A percentile compares a stretch with the other conserved stretches of the same genome.
Evolutionary conservation across 2,888 invertebrate species (phyloP).

Genomic region (Dichetophora obliterata): DNA sequence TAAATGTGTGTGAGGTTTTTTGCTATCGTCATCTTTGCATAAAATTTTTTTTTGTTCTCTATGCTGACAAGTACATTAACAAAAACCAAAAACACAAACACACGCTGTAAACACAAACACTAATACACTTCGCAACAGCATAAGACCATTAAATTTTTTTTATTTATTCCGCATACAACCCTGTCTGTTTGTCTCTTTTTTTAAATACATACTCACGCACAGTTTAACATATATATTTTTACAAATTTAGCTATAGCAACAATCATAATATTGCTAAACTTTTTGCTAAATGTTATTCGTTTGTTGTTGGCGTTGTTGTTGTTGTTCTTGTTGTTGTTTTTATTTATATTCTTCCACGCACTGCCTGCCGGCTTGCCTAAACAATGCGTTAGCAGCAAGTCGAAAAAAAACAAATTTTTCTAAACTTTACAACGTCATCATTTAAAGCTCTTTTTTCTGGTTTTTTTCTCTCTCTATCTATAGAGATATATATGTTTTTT

Average conservation of each 20-base stretch:
- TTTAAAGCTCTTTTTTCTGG: not conserved
- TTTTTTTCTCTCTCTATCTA: too few species aligned
- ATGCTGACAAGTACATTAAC: not conserved
- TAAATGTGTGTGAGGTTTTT: conserved; percentile 33
- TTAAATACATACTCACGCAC: not conserved
- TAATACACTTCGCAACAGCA: not conserved
- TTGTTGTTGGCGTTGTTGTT: too few species aligned
- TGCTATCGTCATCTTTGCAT: conserved; percentile 42
- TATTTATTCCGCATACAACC: conserved; percentile 7
- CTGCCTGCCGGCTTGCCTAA: not conserved
- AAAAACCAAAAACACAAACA: not conserved
- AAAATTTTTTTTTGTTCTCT: conserved; percentile 27
- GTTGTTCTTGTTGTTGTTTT: too few species aligned
- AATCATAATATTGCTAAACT: conserved; percentile 1
- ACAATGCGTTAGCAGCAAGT: not conserved
- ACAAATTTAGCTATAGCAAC: conserved; percentile 9
- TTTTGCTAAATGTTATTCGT: too few species aligned
- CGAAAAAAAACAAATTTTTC: not conserved
- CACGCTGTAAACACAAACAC: not conserved
- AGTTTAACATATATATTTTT: conserved; percentile 4
- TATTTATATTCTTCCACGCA: too few species aligned
- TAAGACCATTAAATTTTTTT: conserved; percentile 23
- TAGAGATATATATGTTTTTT: too few species aligned
- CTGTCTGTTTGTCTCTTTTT: not conserved
- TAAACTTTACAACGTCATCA: conserved; percentile 19